These are phyloP conservation scores for Hydropotes inermis DNA, from an alignment of 2,113 vertebrate species.

Conservation along the genomic window DNA sequence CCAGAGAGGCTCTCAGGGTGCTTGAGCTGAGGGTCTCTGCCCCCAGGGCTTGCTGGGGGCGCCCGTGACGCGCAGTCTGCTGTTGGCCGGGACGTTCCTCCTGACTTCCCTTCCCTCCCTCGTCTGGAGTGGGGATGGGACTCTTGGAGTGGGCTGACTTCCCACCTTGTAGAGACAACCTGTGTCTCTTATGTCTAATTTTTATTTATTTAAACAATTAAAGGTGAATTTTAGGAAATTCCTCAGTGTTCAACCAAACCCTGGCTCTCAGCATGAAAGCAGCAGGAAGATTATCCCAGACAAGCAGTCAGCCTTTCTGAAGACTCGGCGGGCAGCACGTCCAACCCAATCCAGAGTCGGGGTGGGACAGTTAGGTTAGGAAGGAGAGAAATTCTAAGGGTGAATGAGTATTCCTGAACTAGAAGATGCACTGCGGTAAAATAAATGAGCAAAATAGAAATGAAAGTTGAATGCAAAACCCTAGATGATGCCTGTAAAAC, in stretches of 20 bases:
- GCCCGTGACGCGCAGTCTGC: neutral
- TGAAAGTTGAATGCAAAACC: neutral
- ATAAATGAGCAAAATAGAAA: neutral
- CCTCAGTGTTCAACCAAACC: neutral
- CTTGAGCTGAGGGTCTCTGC: neutral
- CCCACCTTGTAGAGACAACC: neutral
- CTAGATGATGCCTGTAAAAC: neutral
- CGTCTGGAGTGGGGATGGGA: rapidly evolving
- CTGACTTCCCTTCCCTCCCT: neutral
- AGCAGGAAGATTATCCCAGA: neutral
- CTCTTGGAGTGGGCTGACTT: neutral
- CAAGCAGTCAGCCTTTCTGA: neutral
- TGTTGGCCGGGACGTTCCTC: neutral
- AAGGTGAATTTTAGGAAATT: neutral
- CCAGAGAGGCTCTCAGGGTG: neutral
- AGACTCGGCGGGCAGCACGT: neutral
- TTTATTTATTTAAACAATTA: neutral
- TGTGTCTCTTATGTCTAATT: neutral
- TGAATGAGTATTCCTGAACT: neutral
- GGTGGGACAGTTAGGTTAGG: neutral
- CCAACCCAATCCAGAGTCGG: neutral
- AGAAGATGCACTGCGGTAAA: neutral
- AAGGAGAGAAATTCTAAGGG: neutral
- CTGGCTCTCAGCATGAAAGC: neutral
- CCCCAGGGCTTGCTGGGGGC: neutral